Percentiles rank a stretch among this genome's conserved stretches.
Conservation (phyloP, 2,113 vertebrate species). For the Falcunculus frontatus region DNA sequence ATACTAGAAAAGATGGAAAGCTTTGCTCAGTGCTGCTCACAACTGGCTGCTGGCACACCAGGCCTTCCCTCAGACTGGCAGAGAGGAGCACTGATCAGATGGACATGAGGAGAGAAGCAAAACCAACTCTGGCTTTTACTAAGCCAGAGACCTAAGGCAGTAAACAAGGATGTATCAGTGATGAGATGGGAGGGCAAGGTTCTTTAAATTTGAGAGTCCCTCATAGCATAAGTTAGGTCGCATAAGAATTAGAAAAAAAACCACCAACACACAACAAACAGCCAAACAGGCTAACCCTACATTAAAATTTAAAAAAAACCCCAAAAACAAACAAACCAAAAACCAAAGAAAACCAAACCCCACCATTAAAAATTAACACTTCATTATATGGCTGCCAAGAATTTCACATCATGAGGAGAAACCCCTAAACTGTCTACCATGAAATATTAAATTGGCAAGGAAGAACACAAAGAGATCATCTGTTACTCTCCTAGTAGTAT, state of each 20-base stretch:
- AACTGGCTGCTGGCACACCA: not conserved
- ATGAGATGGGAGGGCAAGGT: not conserved
- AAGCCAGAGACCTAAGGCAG: not conserved
- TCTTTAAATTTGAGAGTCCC: not conserved
- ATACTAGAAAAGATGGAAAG: not conserved
- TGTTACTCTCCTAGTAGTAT: not conserved
- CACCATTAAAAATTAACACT: not conserved
- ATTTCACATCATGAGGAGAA: not conserved
- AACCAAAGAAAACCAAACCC: too few relatives aligned
- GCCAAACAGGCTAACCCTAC: not conserved
- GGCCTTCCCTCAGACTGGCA: not conserved
- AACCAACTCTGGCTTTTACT: not conserved
- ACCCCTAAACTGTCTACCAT: not conserved
- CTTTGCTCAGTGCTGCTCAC: not conserved
- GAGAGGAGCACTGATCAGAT: rapidly evolving
- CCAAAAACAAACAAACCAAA: not conserved
- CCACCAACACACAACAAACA: not conserved
- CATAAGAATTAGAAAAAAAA: not conserved
- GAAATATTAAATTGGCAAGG: not conserved
- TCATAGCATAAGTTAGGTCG: not conserved
- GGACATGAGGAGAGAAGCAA: not conserved
- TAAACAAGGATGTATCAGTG: not conserved
- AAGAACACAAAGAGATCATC: not conserved
- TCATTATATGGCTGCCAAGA: not conserved
- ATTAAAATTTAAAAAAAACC: not conserved